Evolutionary conservation across 2,888 invertebrate species (phyloP), one percentile per base, ranked within the genome.

Genomic region (Actias luna): DNA sequence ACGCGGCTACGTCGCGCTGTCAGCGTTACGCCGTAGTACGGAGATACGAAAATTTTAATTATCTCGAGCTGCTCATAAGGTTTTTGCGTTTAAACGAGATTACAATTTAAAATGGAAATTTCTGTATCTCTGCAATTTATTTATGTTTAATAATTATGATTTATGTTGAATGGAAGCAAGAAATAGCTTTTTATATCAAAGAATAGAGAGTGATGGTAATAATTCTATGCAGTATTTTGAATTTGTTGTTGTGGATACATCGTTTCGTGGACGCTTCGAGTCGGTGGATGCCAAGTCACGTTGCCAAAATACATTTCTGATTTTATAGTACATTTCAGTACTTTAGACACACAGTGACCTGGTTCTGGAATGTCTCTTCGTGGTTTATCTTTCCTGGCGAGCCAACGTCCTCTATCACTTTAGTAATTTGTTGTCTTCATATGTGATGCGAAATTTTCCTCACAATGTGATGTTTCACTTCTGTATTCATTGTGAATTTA

Each of bases 261-360:
- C 22, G 46, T 12, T 18, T 46, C 22, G 46, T 22, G 46, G 18
- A 7, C 14, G 22, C 10, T 22, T 2, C 7, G 22, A 10, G 7
- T 22, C 22, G 12, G 46, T 14, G 10, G 46, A 22, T 46, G 46
- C 46, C 46, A 50, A 50, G 46, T 25, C 22, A 16, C 46, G 46
- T 25, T 50, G 46, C 46, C 46, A 50, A 50, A 50, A 50, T 25
- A 22, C 46, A 50, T 50, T 50, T 50, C 46, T 50, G 25, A 22
- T 12, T 25, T 50, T 25, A 50, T 25, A 50, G 25, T n/a, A 50
- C 46, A 50, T 50, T 50, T 7, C 46, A 50, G 46, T 25, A 22
- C 3, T 46, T 50, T 12, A 46, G 8, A 50, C 12, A 50, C 46
- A 50, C 25, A 50, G 25, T 50, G 46, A 25, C 46, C 46, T 12